Percentiles rank a stretch among this genome's conserved stretches.
Evolutionary conservation across 1,140 invertebrate genomes (phyloP).

Genomic region (Ericerus pela): DNA sequence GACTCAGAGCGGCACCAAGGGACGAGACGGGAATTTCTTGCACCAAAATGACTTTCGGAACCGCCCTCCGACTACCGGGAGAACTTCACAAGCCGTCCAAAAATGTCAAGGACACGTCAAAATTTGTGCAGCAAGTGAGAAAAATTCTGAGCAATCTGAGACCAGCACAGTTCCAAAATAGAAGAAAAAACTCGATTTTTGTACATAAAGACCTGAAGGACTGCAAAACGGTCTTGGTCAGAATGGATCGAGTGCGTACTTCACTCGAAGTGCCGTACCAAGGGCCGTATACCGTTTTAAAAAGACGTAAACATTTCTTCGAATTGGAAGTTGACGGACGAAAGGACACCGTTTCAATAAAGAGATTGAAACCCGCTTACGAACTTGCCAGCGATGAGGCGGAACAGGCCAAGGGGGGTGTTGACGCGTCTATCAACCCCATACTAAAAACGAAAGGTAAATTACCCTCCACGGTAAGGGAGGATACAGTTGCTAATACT

Average conservation of each 20-base stretch:
- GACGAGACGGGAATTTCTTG: constrained; percentile 25
- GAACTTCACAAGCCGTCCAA: constrained; percentile 25
- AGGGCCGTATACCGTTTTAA: constrained; percentile 20
- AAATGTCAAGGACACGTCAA: background rate
- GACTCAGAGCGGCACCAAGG: constrained; percentile 26
- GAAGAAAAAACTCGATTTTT: constrained; percentile 12
- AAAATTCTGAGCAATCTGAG: background rate
- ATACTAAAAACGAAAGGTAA: too few species aligned
- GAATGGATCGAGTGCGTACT: constrained; percentile 13
- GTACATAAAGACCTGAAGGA: constrained; percentile 18
- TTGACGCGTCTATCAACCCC: too few species aligned
- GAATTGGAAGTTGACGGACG: constrained; percentile 7
- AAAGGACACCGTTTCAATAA: constrained; percentile 14
- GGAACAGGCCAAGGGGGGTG: too few species aligned
- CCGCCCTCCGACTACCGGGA: constrained; percentile 26
- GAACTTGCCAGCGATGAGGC: too few species aligned
- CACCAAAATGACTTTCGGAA: constrained; percentile 29
- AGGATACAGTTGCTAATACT: too few species aligned
- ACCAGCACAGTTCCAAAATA: background rate
- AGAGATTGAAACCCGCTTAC: constrained; percentile 22
- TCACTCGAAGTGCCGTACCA: constrained; percentile 17
- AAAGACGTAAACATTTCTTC: constrained; percentile 16
- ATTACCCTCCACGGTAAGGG: too few species aligned
- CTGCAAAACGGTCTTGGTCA: constrained; percentile 21
- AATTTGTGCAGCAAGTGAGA: background rate